These are phyloP conservation scores for Drosophila nigromelanica DNA, from an alignment of 1,140 invertebrate species.

Conservation along the genomic window DNA sequence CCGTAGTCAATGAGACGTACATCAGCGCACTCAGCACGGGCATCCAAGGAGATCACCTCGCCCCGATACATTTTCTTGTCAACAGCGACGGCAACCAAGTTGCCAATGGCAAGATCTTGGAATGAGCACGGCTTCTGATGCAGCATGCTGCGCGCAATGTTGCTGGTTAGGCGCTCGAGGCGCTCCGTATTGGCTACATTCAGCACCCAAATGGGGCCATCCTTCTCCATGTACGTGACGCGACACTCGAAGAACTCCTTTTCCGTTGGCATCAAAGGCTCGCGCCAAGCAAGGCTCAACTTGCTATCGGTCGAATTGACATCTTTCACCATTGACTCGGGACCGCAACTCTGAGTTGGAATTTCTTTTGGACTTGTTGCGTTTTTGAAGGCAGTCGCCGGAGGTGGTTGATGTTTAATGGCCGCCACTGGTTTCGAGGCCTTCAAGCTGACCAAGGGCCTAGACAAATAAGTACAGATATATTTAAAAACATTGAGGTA, in stretches of 20 bases:
- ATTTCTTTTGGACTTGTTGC: no score
- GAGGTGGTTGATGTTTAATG: not conserved
- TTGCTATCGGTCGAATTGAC: not conserved
- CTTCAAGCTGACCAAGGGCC: slow-evolving; percentile 27
- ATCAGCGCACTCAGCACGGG: not conserved
- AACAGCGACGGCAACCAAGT: slow-evolving; percentile 28
- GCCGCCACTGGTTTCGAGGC: not conserved
- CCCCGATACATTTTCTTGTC: slow-evolving; percentile 25
- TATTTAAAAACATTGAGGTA: no score
- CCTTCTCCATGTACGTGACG: slow-evolving; percentile 37
- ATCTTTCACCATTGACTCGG: not conserved
- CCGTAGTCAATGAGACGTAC: slow-evolving; percentile 55
- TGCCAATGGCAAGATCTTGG: slow-evolving; percentile 14
- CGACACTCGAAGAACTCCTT: slow-evolving; percentile 48
- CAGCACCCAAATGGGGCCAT: slow-evolving; percentile 55
- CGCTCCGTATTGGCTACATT: slow-evolving; percentile 15
- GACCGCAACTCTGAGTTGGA: not conserved
- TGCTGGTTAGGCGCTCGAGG: slow-evolving; percentile 28
- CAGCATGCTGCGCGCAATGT: slow-evolving; percentile 11
- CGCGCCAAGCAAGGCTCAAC: slow-evolving; percentile 31
- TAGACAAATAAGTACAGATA: not conserved
- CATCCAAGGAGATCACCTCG: slow-evolving; percentile 15
- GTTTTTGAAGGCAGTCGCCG: not conserved
- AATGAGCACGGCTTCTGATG: slow-evolving; percentile 9
- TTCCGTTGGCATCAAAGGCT: not conserved